Evolutionary conservation across 2,113 vertebrate genomes (phyloP).

Genomic region (Amblyopsis rosae): DNA sequence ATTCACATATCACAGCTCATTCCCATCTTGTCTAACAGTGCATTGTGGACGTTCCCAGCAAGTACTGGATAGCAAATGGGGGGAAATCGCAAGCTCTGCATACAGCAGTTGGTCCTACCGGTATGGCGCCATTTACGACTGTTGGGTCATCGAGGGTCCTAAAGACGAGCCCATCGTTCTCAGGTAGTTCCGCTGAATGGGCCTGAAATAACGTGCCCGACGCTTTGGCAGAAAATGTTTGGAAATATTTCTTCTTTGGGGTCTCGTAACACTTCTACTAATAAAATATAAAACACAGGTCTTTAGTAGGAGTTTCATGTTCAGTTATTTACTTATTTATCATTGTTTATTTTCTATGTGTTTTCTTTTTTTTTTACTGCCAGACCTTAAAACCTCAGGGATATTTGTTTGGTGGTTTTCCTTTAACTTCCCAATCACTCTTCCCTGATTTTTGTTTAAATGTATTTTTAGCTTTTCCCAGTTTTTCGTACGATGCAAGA

Average conservation of each 20-base stretch:
- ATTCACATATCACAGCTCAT: background rate
- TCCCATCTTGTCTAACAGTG: conserved; percentile 43
- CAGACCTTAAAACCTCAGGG: background rate
- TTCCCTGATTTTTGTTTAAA: background rate
- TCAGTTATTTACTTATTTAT: too few relatives aligned
- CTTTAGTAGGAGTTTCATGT: too few relatives aligned
- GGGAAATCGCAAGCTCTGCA: conserved; percentile 70
- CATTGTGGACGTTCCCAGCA: conserved; percentile 64
- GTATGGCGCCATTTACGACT: conserved; percentile 61
- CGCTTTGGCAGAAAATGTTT: too few relatives aligned
- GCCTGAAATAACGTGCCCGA: background rate
- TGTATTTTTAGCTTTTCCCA: conserved; percentile 68
- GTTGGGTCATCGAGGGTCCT: conserved; percentile 73
- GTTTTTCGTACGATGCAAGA: conserved; percentile 67
- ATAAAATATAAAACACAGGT: too few relatives aligned
- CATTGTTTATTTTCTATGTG: background rate
- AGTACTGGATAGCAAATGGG: conserved; percentile 62
- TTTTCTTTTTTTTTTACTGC: background rate
- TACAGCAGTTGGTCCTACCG: conserved; percentile 67
- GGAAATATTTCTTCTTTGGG: too few relatives aligned
- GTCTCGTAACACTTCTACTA: too few relatives aligned
- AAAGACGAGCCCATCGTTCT: conserved; percentile 69
- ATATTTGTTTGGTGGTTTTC: background rate
- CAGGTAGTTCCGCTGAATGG: conserved; percentile 61
- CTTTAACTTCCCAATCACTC: background rate